phyloP scores from a whole-genome alignment of 2,888 invertebrate genomes.

The Mythimna lalbum region DNA sequence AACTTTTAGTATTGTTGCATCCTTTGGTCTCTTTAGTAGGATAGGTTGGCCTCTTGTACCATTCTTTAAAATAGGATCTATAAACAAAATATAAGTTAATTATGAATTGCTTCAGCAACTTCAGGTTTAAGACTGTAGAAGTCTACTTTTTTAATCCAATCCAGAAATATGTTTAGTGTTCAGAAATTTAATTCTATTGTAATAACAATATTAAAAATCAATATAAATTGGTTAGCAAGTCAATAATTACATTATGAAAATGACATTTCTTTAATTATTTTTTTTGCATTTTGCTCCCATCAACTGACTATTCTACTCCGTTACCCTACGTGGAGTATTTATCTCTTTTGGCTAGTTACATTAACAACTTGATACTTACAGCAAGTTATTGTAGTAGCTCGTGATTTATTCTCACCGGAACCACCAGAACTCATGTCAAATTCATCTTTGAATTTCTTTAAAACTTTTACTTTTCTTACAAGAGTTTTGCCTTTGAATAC shows the following conservation, averaged over 20 bases:
- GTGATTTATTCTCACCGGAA: slow-evolving; percentile 71
- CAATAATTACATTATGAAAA: background rate
- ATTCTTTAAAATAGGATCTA: slow-evolving; percentile 87
- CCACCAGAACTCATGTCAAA: slow-evolving; percentile 58
- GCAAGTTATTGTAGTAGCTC: slow-evolving; percentile 86
- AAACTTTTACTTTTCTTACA: slow-evolving; percentile 82
- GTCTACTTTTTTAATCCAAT: too few relatives aligned
- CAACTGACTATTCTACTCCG: background rate
- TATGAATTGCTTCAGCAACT: too few relatives aligned
- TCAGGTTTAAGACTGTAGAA: too few relatives aligned
- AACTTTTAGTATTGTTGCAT: slow-evolving; percentile 84
- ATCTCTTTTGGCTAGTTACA: background rate
- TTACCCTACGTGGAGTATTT: background rate
- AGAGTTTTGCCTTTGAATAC: slow-evolving; percentile 84
- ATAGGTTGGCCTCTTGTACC: slow-evolving; percentile 85
- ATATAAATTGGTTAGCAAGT: background rate
- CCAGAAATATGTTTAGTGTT: background rate
- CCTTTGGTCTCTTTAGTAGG: slow-evolving; percentile 85
- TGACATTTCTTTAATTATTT: too few relatives aligned
- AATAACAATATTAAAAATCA: background rate
- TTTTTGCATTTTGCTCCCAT: too few relatives aligned
- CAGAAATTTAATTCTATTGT: background rate
- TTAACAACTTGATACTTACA: slow-evolving; percentile 76
- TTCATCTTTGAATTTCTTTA: slow-evolving; percentile 79
- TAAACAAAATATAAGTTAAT: slow-evolving; percentile 54